Base-by-base conservation (phyloP, 2,888 invertebrate species). In the Empis livida region DNA sequence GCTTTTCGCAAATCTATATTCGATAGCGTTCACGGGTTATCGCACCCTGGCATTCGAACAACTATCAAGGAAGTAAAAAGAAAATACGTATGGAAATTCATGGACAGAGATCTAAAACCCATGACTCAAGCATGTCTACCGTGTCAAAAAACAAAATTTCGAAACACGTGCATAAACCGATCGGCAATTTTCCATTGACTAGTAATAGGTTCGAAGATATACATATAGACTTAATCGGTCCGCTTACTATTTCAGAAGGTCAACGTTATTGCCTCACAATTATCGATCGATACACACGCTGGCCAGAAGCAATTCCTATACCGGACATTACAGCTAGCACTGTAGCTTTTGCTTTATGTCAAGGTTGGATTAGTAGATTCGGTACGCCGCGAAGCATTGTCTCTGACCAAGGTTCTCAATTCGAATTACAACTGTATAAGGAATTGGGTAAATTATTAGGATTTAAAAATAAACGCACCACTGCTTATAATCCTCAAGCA, bases 231-330 rank as follows among this genome's bases (percentile, higher is more conserved):
- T n/a, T 35, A n/a, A 35, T 35, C 5, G 35, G 35, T 35, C 35
- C 35, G 9, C 13, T 35, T 13, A 35, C 13, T n/a, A 13, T 35
- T 5, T 35, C 35, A n/a, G n/a, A 35, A 4, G 37, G 43, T 16
- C 37, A 42, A 8, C 43, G 49, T 17, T 66, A 65, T 47, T 56
- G 57, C 27, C 53, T 66, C 4, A 65, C 67, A 0, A 55, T 57
- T 13, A n/a, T n/a, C n/a, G n/a, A n/a, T n/a, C n/a, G n/a, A n/a
- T n/a, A n/a, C n/a, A n/a, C n/a, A n/a, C n/a, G n/a, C n/a, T n/a
- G n/a, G n/a, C n/a, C n/a, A n/a, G n/a, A n/a, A n/a, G n/a, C n/a
- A n/a, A n/a, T n/a, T n/a, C n/a, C n/a, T n/a, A n/a, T n/a, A n/a
- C n/a, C n/a, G n/a, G n/a, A n/a, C n/a, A n/a, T n/a, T n/a, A n/a